A percentile compares a stretch with the other conserved stretches of the same genome.
Conservation (phyloP, 1,140 invertebrate species). For the Saxidomus purpurata region DNA sequence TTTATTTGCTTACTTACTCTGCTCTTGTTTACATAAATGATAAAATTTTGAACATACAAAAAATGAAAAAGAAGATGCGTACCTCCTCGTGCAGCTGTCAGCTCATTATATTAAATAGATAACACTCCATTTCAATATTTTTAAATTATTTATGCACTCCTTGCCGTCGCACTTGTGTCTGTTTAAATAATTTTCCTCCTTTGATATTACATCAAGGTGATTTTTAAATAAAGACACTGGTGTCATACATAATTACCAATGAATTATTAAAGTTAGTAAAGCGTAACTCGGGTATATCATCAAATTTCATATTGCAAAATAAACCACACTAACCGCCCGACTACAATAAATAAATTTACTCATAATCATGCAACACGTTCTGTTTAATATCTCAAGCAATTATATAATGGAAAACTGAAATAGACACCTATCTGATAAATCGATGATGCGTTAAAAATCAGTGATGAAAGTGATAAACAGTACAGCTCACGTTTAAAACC, state of each 20-base stretch:
- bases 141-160: too few relatives aligned
- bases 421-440: background rate
- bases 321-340: background rate
- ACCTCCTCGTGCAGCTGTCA: too few relatives aligned
- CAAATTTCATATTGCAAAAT: background rate
- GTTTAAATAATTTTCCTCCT: background rate
- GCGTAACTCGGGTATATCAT: background rate
- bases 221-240: background rate
- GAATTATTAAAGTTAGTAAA: background rate
- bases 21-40: too few relatives aligned
- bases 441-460: background rate
- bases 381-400: conserved; percentile 7
- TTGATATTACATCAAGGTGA: background rate
- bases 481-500: too few relatives aligned
- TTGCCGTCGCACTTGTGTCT: too few relatives aligned
- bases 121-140: too few relatives aligned
- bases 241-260: background rate
- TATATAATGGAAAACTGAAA: background rate
- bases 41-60: too few relatives aligned
- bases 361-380: background rate
- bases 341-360: background rate
- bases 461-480: background rate
- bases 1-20: too few relatives aligned
- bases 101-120: too few relatives aligned
- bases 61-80: too few relatives aligned